Base-by-base conservation (phyloP, 1,140 invertebrate genomes). In the Rhyacophila brunnea region DNA sequence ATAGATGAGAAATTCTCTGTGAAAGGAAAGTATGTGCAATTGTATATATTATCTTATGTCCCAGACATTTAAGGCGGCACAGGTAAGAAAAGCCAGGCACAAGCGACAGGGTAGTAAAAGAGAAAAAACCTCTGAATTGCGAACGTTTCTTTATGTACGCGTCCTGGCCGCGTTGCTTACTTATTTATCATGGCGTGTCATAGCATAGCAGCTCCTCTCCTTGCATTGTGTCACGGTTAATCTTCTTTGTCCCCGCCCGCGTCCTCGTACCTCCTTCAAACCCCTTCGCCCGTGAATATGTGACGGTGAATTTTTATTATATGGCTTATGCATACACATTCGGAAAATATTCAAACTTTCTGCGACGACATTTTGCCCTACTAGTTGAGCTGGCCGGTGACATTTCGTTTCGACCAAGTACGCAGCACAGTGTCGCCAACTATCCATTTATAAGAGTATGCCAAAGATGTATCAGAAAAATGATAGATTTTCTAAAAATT, bases 131-230 rank as follows among this genome's bases (percentile, higher is more conserved):
- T 28, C 23, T 9, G 23, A 28, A 28, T 5, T 51, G 13, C 48
- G 7, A 23, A 32, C 35, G 23, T 28, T 14, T 50, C 38, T 18
- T 52, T 36, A 40, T 47, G 48, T 47, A 51, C 56, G 47, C 36
- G 56, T 51, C 48, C 40, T 18, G 51, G 35, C 36, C 19, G 4
- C 44, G 46, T 28, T 52, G 60, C 45, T 63, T 58, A 63, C 60
- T 63, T 63, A 63, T 63, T 63, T 63, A 63, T 63, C 60, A 53
- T 54, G 43, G 23, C 36, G 60, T 62, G 60, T 57, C 60, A 57
- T 52, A 58, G 48, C 60, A 57, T 52, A 58, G 48, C 20, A 28
- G 48, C 49, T 57, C 44, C 23, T 11, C 56, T 49, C 55, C 55
- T 52, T 54, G 55, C 60, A 58, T 54, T 63, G 60, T 63, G 60